A percentile compares a stretch with the other conserved stretches of the same genome.
These are phyloP conservation scores for Diadophis punctatus DNA, from an alignment of 2,113 vertebrate species.

Conservation along the genomic window DNA sequence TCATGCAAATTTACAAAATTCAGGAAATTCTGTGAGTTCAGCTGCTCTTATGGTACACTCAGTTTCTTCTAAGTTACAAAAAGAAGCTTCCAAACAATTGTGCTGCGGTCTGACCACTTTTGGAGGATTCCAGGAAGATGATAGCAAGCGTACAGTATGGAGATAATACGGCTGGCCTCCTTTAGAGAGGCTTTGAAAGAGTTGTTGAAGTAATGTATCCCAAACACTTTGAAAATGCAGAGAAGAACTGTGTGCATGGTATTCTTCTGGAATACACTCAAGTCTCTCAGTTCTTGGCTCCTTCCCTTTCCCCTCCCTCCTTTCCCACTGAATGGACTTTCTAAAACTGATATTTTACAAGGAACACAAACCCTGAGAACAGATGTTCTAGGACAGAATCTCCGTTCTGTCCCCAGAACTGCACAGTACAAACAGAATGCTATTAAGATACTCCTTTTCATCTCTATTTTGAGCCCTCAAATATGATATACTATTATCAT, in stretches of 20 bases:
- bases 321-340: neutral
- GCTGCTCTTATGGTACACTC: neutral
- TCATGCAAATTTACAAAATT: neutral
- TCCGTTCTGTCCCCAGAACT: neutral
- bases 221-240: neutral
- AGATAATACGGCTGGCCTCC: neutral
- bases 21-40: neutral
- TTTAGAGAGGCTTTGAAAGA: neutral
- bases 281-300: neutral
- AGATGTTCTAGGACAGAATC: conserved; percentile 17
- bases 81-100: neutral
- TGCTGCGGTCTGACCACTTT: neutral
- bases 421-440: neutral
- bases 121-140: neutral
- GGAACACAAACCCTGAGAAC: neutral
- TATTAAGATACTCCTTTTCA: neutral
- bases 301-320: neutral
- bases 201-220: neutral
- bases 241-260: neutral
- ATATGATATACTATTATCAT: neutral
- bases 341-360: neutral
- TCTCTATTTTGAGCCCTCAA: neutral
- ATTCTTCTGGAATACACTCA: neutral
- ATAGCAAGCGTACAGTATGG: neutral
- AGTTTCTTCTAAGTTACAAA: neutral